phyloP scores from a whole-genome alignment of 2,113 vertebrate genomes.

The Pipra filicauda region DNA sequence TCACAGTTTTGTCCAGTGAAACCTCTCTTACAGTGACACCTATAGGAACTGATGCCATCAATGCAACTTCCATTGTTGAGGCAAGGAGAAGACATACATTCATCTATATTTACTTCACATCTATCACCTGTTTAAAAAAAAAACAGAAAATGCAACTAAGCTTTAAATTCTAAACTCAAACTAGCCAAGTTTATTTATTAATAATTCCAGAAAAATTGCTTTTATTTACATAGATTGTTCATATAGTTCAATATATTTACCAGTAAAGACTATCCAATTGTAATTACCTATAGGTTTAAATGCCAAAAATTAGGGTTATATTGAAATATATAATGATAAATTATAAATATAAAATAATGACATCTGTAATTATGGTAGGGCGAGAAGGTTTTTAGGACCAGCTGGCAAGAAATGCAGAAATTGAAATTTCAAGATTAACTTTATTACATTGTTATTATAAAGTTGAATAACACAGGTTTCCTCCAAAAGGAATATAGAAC shows the following conservation, averaged over 20 bases:
- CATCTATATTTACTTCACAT: constrained; percentile 78
- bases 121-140: constrained; percentile 60
- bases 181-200: not conserved
- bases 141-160: not conserved
- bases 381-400: not conserved
- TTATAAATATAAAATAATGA: not conserved
- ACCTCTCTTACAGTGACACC: constrained; percentile 74
- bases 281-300: not conserved
- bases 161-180: not conserved
- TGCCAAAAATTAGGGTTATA: not conserved
- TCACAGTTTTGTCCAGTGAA: constrained; percentile 77
- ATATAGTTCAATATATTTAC: not conserved
- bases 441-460: not conserved
- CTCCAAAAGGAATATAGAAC: not conserved
- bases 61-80: constrained; percentile 75
- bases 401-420: not conserved
- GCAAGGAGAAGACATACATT: constrained; percentile 78
- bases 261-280: not conserved
- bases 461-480: not conserved
- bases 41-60: constrained; percentile 72
- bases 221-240: not conserved
- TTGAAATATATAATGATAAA: not conserved
- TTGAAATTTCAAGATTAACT: not conserved
- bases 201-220: not conserved
- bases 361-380: not conserved